These are phyloP conservation scores for Pollimyrus isidori DNA, from an alignment of 2,113 vertebrate genomes.

Conservation along the genomic window DNA sequence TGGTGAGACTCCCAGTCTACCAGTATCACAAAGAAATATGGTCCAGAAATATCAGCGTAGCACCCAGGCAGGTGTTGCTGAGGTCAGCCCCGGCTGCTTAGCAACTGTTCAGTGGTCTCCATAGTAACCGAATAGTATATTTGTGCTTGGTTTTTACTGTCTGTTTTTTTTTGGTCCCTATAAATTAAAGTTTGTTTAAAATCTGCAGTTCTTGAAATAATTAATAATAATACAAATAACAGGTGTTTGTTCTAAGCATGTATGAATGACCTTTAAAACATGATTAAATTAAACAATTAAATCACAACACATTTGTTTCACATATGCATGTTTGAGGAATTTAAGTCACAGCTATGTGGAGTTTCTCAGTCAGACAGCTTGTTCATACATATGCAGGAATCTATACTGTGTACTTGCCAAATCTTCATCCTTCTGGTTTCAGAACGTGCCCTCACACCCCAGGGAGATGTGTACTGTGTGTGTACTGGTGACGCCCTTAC, in stretches of 20 bases:
- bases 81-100: conserved; percentile 30
- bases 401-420: neutral
- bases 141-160: neutral
- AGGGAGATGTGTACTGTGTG: neutral
- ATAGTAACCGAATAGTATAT: conserved; percentile 31
- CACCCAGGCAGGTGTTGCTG: conserved; percentile 30
- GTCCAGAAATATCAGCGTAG: neutral
- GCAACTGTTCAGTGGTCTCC: conserved; percentile 36
- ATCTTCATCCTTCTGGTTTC: neutral
- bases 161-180: neutral
- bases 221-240: neutral
- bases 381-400: neutral
- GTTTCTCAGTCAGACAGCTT: neutral
- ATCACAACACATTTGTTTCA: neutral
- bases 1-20: neutral
- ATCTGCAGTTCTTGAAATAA: neutral
- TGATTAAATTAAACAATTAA: too few species aligned
- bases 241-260: neutral
- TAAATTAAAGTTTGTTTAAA: neutral
- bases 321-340: neutral
- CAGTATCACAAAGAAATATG: neutral
- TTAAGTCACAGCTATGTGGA: neutral
- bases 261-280: neutral
- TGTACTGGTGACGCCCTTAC: neutral
- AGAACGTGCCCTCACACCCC: neutral